A percentile compares a stretch with the other conserved stretches of the same genome.
These are phyloP conservation scores for Dolichotis patagonum DNA, from an alignment of 2,113 vertebrate genomes.

Conservation along the genomic window DNA sequence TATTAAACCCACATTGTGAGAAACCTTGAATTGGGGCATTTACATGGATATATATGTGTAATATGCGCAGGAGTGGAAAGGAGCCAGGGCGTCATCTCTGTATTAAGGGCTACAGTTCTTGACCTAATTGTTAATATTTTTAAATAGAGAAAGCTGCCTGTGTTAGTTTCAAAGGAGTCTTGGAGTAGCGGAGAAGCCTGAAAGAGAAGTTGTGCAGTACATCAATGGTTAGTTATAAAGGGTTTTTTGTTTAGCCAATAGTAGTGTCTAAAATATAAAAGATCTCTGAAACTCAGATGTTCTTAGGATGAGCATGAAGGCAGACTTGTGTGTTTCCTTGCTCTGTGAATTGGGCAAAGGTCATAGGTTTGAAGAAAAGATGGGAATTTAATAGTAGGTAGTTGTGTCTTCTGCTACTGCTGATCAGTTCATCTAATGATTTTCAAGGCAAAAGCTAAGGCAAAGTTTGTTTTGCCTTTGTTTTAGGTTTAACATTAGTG, in stretches of 20 bases:
- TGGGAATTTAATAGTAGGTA: not conserved
- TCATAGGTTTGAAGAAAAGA: not conserved
- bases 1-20: not conserved
- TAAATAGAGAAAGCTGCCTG: not conserved
- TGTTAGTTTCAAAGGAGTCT: not conserved
- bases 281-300: not conserved
- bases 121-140: not conserved
- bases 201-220: not conserved
- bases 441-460: not conserved
- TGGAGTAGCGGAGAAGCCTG: not conserved
- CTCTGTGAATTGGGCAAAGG: not conserved
- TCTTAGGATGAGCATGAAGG: not conserved
- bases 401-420: not conserved
- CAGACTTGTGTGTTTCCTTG: not conserved
- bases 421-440: not conserved
- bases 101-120: not conserved
- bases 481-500: not conserved
- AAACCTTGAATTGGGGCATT: not conserved
- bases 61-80: not conserved
- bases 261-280: not conserved
- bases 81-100: not conserved
- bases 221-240: not conserved
- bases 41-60: not conserved
- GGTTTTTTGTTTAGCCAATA: not conserved
- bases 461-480: too few species aligned